phyloP scores from a whole-genome alignment of 1,140 invertebrate species.

The Heliothis subflexa region DNA sequence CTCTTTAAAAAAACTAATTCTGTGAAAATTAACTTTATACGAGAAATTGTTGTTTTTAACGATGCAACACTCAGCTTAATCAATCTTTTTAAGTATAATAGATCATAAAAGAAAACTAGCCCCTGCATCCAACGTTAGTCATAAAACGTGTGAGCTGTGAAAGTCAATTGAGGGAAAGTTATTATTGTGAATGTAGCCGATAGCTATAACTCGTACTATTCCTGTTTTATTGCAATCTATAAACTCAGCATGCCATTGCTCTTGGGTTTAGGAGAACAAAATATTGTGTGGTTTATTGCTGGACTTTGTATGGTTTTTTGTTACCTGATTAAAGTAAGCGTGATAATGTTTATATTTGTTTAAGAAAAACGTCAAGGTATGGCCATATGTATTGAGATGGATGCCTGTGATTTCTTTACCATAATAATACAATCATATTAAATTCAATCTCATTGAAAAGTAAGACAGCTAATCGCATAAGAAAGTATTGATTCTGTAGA shows the following conservation, averaged over 20 bases:
- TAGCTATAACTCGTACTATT: conserved; percentile 26
- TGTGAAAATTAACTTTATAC: no score
- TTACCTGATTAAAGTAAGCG: neutral
- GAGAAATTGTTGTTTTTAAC: no score
- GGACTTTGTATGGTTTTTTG: neutral
- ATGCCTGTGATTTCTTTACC: no score
- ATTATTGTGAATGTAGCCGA: conserved; percentile 4
- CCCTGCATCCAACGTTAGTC: neutral
- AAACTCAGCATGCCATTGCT: conserved; percentile 15
- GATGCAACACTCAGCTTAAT: no score
- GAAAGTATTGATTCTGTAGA: no score
- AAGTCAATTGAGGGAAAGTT: conserved; percentile 26
- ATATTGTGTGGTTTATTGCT: neutral
- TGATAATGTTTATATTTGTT: neutral
- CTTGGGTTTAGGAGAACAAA: conserved; percentile 1
- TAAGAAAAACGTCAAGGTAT: neutral
- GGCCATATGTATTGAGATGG: no score
- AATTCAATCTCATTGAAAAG: no score
- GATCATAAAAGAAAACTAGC: neutral
- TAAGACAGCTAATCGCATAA: no score
- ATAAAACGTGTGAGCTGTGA: conserved; percentile 1
- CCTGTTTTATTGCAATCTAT: conserved; percentile 23
- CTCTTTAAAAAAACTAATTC: no score
- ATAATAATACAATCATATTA: no score
- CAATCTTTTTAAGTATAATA: no score